A percentile compares a stretch with the other conserved stretches of the same genome.
phyloP scores from a whole-genome alignment of 2,888 invertebrate species.

The Amblyteles armatorius region DNA sequence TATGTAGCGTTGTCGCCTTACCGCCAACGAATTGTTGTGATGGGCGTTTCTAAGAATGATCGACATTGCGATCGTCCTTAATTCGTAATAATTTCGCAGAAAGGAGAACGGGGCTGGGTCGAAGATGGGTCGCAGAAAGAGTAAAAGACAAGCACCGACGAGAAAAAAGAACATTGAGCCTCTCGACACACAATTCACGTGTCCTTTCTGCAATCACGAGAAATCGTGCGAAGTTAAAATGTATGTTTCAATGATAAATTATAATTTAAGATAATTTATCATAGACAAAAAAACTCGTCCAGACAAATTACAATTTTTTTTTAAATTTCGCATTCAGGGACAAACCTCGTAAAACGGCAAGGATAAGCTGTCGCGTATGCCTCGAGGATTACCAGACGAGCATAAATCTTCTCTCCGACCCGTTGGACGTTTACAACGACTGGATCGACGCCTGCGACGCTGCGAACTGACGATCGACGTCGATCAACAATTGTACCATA shows the following conservation, averaged over 20 bases:
- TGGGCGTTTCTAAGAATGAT: not conserved
- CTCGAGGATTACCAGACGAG: slow-evolving; percentile 97
- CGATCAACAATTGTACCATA: slow-evolving; percentile 20
- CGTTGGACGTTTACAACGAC: slow-evolving; percentile 99
- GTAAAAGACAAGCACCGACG: slow-evolving; percentile 96
- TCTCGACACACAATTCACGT: slow-evolving; percentile 97
- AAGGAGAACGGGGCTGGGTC: not conserved
- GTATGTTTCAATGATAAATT: slow-evolving; percentile 85
- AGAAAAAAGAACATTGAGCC: slow-evolving; percentile 96
- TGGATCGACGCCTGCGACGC: slow-evolving; percentile 99
- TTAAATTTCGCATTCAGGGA: slow-evolving; percentile 89
- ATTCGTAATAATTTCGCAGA: not conserved
- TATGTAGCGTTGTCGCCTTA: not conserved
- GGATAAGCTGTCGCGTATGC: slow-evolving; percentile 97
- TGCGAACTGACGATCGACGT: slow-evolving; percentile 88
- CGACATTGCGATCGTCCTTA: not conserved
- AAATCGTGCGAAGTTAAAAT: slow-evolving; percentile 99
- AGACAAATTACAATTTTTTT: slow-evolving; percentile 13
- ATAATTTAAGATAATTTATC: too few species aligned
- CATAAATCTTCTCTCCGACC: slow-evolving; percentile 97
- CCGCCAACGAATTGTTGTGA: not conserved
- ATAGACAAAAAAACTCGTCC: not conserved
- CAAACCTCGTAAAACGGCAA: slow-evolving; percentile 95
- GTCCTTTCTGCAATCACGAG: slow-evolving; percentile 99
- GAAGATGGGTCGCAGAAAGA: slow-evolving; percentile 96